Evolutionary conservation across 1,140 invertebrate species (phyloP), one percentile per base, ranked within the genome.

Genomic region (Megalopta genalis): DNA sequence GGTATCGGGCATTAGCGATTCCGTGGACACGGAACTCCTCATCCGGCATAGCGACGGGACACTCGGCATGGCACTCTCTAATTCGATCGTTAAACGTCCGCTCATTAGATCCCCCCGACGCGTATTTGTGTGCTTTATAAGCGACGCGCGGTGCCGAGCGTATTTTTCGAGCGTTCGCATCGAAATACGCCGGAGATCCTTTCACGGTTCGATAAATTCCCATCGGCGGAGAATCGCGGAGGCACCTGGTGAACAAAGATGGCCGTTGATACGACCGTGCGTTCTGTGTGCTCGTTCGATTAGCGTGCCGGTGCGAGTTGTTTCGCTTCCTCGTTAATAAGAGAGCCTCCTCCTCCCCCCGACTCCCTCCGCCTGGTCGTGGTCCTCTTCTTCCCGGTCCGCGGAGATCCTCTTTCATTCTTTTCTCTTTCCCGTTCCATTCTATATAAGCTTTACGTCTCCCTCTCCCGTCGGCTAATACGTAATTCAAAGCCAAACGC

Each of bases 241-340:
- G 64, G 54, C 59, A 71, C 71, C 71, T 52, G 86, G 81, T 54
- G 54, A 88, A 90, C 88, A 90, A 90, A 90, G 86, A 90, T 90
- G 88, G 87, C 85, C 85, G 89, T 86, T 87, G 83, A 87, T 85
- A 80, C 68, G 84, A 75, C 82, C 25, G 83, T 32, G 68, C 82
- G 83, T 85, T 85, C 64, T 85, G 84, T 85, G 27, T 92, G 83
- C 81, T 80, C 87, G 87, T 83, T 88, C 90, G 90, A 93, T 93
- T 93, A 93, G 90, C 92, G 87, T 62, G 73, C 68, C 79, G 83
- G 91, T 92, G 92, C 90, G 91, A 93, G 90, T 93, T 93, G 88
- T 93, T 92, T 93, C 92, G 92, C 88, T 92, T 92, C 92, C 91
- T 92, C 90, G 91, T 92, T 93, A 93, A 93, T 93, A 92, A 92